These are phyloP conservation scores for Acinonyx jubatus DNA, from an alignment of 2,113 vertebrate genomes.

Conservation along the genomic window DNA sequence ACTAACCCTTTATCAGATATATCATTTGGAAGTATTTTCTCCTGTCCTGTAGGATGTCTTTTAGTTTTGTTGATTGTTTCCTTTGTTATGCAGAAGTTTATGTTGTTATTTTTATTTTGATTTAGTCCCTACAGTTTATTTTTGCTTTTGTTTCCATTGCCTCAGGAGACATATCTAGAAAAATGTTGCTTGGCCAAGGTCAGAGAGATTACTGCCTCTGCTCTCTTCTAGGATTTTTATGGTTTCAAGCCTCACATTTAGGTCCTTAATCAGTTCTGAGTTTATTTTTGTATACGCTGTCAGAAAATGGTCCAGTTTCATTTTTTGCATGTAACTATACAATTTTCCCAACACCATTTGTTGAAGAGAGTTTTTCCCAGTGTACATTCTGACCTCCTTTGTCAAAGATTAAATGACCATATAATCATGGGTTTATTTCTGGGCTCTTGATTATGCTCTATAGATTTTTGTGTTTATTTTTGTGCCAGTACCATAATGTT, in stretches of 20 bases:
- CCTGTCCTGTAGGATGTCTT: background rate
- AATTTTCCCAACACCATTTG: background rate
- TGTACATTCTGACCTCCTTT: background rate
- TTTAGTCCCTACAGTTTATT: background rate
- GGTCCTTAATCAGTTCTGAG: background rate
- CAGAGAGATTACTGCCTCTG: background rate
- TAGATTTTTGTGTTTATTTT: background rate
- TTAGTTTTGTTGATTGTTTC: background rate
- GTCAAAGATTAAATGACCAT: background rate
- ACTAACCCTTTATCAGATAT: background rate
- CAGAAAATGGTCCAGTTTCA: background rate
- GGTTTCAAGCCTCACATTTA: background rate
- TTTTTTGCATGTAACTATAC: background rate
- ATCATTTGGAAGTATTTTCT: background rate
- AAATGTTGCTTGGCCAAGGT: background rate
- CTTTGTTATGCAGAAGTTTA: background rate
- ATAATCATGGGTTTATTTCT: background rate
- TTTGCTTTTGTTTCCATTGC: background rate
- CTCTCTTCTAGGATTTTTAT: background rate
- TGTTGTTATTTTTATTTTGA: background rate
- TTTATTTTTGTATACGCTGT: background rate
- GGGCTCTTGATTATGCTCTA: background rate
- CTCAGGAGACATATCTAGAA: background rate
- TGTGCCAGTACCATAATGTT: background rate
- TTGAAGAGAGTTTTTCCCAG: background rate